Evolutionary conservation across 2,888 invertebrate genomes (phyloP).

Genomic region (Ophion slaviceki): DNA sequence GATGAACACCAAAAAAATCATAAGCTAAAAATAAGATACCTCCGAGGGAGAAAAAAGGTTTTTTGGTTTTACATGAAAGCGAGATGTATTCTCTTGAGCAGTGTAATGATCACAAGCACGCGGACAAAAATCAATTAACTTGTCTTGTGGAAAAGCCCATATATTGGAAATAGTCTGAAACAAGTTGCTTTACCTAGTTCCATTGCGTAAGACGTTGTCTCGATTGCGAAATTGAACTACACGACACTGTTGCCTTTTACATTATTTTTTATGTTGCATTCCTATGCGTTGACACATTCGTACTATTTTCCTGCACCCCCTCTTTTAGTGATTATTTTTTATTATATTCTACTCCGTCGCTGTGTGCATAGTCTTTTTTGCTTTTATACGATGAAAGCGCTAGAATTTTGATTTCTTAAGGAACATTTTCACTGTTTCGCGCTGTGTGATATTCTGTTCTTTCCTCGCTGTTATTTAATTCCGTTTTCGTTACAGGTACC

Average conservation of each 20-base stretch:
- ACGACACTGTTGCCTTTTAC: constrained; percentile 38
- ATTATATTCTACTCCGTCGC: constrained; percentile 17
- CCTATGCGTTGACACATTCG: constrained; percentile 59
- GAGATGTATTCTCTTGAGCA: not conserved
- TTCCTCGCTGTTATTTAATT: not conserved
- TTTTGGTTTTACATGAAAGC: not conserved
- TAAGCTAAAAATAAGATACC: not conserved
- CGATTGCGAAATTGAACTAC: constrained; percentile 49
- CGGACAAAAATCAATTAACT: not conserved
- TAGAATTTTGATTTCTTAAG: not conserved
- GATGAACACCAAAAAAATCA: not conserved
- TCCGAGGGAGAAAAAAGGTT: not conserved
- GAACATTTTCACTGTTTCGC: not conserved
- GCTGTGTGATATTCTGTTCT: not conserved
- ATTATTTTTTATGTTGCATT: constrained; percentile 39
- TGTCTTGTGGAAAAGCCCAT: not conserved
- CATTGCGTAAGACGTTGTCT: constrained; percentile 43
- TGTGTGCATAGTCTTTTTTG: constrained; percentile 1
- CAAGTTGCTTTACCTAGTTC: constrained; percentile 60
- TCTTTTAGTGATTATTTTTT: constrained; percentile 2
- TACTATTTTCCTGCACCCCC: constrained; percentile 11
- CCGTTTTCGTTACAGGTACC: not conserved
- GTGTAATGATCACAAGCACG: not conserved
- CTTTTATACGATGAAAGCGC: not conserved
- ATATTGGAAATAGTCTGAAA: constrained; percentile 5